Evolutionary conservation across 2,888 invertebrate genomes (phyloP), one percentile per base, ranked within the genome.

Genomic region (Hartigia nigra): DNA sequence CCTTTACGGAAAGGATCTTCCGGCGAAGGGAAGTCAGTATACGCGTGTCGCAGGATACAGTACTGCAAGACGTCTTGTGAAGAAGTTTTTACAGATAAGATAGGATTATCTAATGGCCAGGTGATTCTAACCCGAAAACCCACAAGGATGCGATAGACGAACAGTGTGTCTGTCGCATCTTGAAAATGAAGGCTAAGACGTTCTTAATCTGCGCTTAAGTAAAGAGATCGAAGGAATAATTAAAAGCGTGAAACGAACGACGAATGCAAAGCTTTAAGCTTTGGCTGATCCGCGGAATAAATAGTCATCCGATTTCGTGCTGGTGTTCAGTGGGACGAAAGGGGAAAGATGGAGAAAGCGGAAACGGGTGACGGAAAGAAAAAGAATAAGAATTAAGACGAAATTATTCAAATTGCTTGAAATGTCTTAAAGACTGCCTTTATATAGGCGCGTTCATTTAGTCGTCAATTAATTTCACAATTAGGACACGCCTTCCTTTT

Each of bases 131-230:
- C n/a, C n/a, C n/a, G n/a, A n/a, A n/a, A n/a, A n/a, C n/a, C n/a
- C n/a, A n/a, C n/a, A n/a, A n/a, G n/a, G n/a, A n/a, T n/a, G n/a
- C n/a, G n/a, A n/a, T n/a, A n/a, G n/a, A n/a, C n/a, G n/a, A n/a
- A 14, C 1, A 9, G 55, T 23, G 9, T 55, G 23, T 55, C 9
- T 0, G 55, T 55, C 14, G 55, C 0, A 55, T 55, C 23, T 55
- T 55, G 55, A 55, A 55, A 55, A 23, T 55, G 23, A 23, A 9
- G 23, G 55, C 55, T 23, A 55, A 55, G 55, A 55, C 55, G 69
- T 78, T 55, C 36, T 82, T 81, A 82, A 82, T 83, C 82, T 81
- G 69, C 76, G 81, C 80, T 80, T 79, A 82, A 83, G 83, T 82
- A 82, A 83, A 79, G 80, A 81, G 83, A 81, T 82, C 80, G 80